phyloP scores from a whole-genome alignment of 2,888 invertebrate species.

The Neuroscelio doddi region DNA sequence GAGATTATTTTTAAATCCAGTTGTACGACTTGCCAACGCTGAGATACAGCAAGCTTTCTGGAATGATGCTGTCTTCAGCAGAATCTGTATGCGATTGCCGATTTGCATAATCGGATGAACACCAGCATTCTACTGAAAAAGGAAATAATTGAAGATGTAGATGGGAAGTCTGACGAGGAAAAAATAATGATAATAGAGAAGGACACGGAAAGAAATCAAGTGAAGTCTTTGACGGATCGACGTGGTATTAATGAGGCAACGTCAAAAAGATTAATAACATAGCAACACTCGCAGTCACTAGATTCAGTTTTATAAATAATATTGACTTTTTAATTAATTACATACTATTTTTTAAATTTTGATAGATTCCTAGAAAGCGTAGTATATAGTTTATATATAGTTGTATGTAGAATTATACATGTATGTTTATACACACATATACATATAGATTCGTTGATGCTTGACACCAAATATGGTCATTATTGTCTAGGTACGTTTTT shows the following conservation, averaged over 20 bases:
- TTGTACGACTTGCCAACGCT: constrained; percentile 16
- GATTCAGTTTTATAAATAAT: too few relatives aligned
- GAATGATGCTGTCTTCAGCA: constrained; percentile 6
- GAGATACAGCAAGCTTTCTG: neutral
- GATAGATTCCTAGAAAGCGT: too few relatives aligned
- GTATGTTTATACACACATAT: too few relatives aligned
- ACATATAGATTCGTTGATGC: too few relatives aligned
- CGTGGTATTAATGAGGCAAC: constrained; percentile 21
- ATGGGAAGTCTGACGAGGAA: constrained; percentile 14
- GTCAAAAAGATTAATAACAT: constrained; percentile 4
- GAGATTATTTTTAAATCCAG: constrained; percentile 17
- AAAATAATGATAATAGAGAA: constrained; percentile 27
- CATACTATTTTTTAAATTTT: too few relatives aligned
- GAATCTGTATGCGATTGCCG: constrained; percentile 15
- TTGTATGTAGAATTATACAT: too few relatives aligned
- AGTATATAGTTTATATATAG: too few relatives aligned
- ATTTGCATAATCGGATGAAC: constrained; percentile 53
- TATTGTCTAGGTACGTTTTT: too few relatives aligned
- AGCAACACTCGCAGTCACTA: too few relatives aligned
- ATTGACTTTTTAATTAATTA: too few relatives aligned
- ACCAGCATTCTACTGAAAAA: constrained; percentile 23
- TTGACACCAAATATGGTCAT: too few relatives aligned
- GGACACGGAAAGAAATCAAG: constrained; percentile 15
- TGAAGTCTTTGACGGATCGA: constrained; percentile 15
- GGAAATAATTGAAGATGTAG: constrained; percentile 29